Evolutionary conservation across 2,888 invertebrate genomes (phyloP), one percentile per base, ranked within the genome.

Genomic region (Drosophila recens): DNA sequence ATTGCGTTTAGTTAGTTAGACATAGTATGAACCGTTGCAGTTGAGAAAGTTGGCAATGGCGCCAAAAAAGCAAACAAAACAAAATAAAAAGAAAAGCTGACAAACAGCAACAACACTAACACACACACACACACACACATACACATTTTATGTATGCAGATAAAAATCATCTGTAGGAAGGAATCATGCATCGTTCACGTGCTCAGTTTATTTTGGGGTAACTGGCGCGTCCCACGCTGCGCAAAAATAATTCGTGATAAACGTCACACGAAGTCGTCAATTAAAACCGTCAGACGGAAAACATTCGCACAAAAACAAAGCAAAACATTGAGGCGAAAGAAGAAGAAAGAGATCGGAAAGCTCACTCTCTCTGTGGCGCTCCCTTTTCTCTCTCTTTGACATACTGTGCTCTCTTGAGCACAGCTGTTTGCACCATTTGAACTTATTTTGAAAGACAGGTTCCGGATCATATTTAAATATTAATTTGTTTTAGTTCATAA

Each of bases 131-230:
- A n/a, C 33, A 10, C 17, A 36, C 45, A 57, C 40, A 36, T 15
- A 49, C 1, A 15, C 11, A 57, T 2, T 42, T 42, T 17, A 56
- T 15, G 40, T 20, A 49, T 20, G 38, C 51, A 52, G 38, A 54
- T 48, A 48, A 33, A 42, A 65, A 63, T 62, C 64, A 66, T 71
- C 43, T 71, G 65, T 53, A 48, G 17, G 33, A 62, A 75, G 17
- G 33, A 62, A 75, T 71, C 85, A 85, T 73, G 85, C 78, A 72
- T 52, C 57, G 57, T 79, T 79, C 86, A 85, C 85, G 80, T 85
- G 86, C 20, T 64, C 51, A 9, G 48, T 53, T 74, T 75, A 72
- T 79, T 79, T 75, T 72, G 40, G 67, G 64, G n/a, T 43, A 54
- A 46, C 61, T 54, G 56, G 4, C 8, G 67, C 75, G 46, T 54